These are phyloP conservation scores for Endotricha flammealis DNA, from an alignment of 2,888 invertebrate genomes.

Conservation along the genomic window DNA sequence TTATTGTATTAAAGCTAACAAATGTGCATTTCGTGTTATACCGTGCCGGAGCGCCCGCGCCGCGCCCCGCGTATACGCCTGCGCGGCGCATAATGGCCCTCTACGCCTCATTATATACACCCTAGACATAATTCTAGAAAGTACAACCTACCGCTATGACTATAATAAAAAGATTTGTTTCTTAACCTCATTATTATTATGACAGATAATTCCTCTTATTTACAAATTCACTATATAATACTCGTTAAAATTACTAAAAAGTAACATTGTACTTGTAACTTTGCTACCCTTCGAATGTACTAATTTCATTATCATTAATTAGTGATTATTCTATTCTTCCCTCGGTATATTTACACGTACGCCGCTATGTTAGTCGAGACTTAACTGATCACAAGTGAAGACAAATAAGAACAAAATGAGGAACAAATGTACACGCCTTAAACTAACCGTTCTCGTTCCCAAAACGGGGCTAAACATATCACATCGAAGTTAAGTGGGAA, in stretches of 20 bases:
- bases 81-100: slow-evolving; percentile 10
- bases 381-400: slow-evolving; percentile 67
- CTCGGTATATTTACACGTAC: slow-evolving; percentile 57
- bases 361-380: slow-evolving; percentile 67
- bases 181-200: slow-evolving; percentile 76
- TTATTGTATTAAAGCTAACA: slow-evolving; percentile 61
- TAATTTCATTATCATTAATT: slow-evolving; percentile 49
- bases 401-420: slow-evolving; percentile 64
- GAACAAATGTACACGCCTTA: slow-evolving; percentile 70
- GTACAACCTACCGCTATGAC: slow-evolving; percentile 71
- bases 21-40: slow-evolving; percentile 63
- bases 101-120: slow-evolving; percentile 57
- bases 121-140: slow-evolving; percentile 60
- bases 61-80: not conserved
- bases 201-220: slow-evolving; percentile 77
- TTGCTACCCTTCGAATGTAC: slow-evolving; percentile 69
- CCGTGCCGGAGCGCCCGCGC: slow-evolving; percentile 25
- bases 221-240: slow-evolving; percentile 75
- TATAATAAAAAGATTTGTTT: slow-evolving; percentile 75
- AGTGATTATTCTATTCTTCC: slow-evolving; percentile 37
- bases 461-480: slow-evolving; percentile 52
- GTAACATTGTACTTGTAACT: slow-evolving; percentile 75
- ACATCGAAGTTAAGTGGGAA: slow-evolving; percentile 54
- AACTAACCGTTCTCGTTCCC: slow-evolving; percentile 59
- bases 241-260: slow-evolving; percentile 66